Conservation (phyloP, 2,888 invertebrate species). For the Synanthedon vespiformis region DNA sequence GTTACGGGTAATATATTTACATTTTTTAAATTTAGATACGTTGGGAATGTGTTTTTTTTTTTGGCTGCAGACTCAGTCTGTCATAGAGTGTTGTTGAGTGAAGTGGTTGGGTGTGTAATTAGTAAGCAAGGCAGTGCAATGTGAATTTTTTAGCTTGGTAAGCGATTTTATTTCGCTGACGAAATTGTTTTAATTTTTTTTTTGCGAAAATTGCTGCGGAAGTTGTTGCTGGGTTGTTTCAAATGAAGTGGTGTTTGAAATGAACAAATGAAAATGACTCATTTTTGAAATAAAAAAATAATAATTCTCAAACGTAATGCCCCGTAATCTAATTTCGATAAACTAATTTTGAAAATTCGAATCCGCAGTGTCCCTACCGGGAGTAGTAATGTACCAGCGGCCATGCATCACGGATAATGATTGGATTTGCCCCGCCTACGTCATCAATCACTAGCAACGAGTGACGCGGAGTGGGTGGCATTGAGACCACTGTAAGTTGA, state of each 20-base stretch:
- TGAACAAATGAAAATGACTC: too few species aligned
- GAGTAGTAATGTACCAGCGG: conserved; percentile 57
- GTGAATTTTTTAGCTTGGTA: background rate
- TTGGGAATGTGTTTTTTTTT: conserved; percentile 36
- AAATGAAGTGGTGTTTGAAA: too few species aligned
- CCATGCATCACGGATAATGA: conserved; percentile 69
- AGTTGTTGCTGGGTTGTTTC: too few species aligned
- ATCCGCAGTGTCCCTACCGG: conserved; percentile 25
- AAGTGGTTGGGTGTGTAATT: conserved; percentile 12
- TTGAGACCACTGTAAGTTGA: conserved; percentile 27
- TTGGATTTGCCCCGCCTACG: conserved; percentile 68
- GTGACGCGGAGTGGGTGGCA: conserved; percentile 39
- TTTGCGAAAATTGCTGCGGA: background rate
- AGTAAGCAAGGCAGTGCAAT: background rate
- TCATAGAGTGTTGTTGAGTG: conserved; percentile 42
- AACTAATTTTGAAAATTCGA: conserved; percentile 38
- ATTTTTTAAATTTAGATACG: conserved; percentile 40
- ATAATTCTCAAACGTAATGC: background rate
- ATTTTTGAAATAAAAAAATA: background rate
- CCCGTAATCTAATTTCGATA: conserved; percentile 1
- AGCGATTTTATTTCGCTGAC: background rate
- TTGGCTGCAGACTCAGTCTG: conserved; percentile 39
- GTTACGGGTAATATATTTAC: conserved; percentile 53
- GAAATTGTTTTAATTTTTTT: background rate
- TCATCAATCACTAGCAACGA: conserved; percentile 63